phyloP scores from a whole-genome alignment of 2,797 vertebrate genomes.

The Acanthis flammea region DNA sequence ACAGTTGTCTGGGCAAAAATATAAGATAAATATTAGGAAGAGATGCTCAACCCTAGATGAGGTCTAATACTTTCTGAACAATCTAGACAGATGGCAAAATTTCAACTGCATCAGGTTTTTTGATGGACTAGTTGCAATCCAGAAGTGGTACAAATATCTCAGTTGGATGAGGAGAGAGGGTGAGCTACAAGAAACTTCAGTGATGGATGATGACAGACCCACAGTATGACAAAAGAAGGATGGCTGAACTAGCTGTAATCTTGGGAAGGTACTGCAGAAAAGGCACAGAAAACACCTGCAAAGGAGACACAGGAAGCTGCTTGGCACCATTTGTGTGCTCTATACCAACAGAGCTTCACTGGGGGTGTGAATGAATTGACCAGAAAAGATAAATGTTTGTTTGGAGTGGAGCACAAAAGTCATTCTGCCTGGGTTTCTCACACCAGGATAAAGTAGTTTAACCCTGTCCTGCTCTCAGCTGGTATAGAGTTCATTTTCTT shows the following conservation, averaged over 20 bases:
- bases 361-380: not conserved
- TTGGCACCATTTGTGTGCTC: not conserved
- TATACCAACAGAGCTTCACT: not conserved
- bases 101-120: not conserved
- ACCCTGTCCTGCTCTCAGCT: not conserved
- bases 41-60: not conserved
- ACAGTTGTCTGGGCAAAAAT: not conserved
- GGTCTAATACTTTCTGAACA: not conserved
- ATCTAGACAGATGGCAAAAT: not conserved
- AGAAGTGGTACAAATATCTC: not conserved
- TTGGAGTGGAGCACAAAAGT: not conserved
- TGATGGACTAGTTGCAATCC: accelerated
- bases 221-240: not conserved
- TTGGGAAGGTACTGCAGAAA: not conserved
- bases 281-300: not conserved
- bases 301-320: not conserved
- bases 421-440: not conserved
- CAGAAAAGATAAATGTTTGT: not conserved
- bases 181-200: not conserved
- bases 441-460: not conserved
- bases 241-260: not conserved
- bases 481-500: not conserved
- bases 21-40: not conserved
- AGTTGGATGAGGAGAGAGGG: not conserved
- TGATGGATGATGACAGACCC: not conserved